Evolutionary conservation across 2,797 vertebrate genomes (phyloP), one percentile per base, ranked within the genome.

Genomic region (Alcedo quadribrachys): DNA sequence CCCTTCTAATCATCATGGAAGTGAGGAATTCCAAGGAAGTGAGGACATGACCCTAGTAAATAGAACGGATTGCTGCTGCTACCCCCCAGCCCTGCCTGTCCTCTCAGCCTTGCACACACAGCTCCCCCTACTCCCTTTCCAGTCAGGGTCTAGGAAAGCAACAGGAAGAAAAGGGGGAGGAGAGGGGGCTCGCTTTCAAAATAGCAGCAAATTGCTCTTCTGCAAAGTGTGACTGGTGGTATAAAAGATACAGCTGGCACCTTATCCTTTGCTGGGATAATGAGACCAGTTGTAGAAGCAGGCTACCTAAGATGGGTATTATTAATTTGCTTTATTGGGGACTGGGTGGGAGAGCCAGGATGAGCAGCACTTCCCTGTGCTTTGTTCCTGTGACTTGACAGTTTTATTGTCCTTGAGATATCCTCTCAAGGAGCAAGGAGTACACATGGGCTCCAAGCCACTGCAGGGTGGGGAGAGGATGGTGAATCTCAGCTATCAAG

Each of bases 361-460:
- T 0, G 25, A 81, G 70, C n/a, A 82, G 76, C 69, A 68, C 51
- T 96, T 95, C 63, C n/a, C 45, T 3, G 5, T 32, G 51, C 79
- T 94, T 89, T 92, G 40, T 83, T 87, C 62, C 84, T 78, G 69
- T 69, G 73, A 50, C 37, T 93, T 92, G 81, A 79, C 76, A 82
- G 80, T 28, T 81, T 89, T 79, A 90, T 77, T 94, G 81, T 87
- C 95, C 90, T 96, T 95, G 90, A 95, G 92, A 80, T 67, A 53
- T n/a, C 79, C 63, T 94, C 78, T 73, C 63, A 51, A 77, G 73
- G 57, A 54, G 40, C 45, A 55, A 70, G 57, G 63, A 85, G 42
- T 57, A 58, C 58, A 62, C 14, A 4, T 3, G 5, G 58, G 40
- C 82, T 95, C 48, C 86, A 46, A 71, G 85, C 53, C 69, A n/a